Evolutionary conservation across 2,888 invertebrate species (phyloP).

Genomic region (Aethes cnicana): DNA sequence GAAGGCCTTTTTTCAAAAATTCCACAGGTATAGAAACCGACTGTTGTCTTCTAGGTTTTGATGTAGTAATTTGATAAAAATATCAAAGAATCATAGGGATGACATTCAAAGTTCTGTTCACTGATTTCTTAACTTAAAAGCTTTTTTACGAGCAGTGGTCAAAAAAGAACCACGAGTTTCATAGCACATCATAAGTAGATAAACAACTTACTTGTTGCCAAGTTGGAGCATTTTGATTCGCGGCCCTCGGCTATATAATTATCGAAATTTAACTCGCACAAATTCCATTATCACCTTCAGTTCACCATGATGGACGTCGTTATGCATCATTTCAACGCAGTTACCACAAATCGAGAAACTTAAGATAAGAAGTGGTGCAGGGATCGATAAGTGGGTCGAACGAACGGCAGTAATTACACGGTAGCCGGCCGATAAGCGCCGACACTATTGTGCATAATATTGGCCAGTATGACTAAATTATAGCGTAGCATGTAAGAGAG

Average conservation of each 20-base stretch:
- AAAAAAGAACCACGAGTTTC: too few relatives aligned
- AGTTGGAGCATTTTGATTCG: slow-evolving; percentile 53
- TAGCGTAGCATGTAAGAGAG: slow-evolving; percentile 38
- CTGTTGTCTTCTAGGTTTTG: too few relatives aligned
- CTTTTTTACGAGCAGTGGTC: too few relatives aligned
- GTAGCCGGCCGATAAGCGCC: slow-evolving; percentile 66
- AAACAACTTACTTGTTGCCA: slow-evolving; percentile 52
- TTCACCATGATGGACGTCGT: slow-evolving; percentile 51
- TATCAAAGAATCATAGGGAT: too few relatives aligned
- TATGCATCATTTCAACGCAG: slow-evolving; percentile 65
- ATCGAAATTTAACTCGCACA: slow-evolving; percentile 58
- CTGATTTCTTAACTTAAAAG: too few relatives aligned
- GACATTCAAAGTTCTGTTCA: too few relatives aligned
- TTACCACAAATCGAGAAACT: slow-evolving; percentile 67
- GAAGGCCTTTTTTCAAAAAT: too few relatives aligned
- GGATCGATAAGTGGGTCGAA: slow-evolving; percentile 60
- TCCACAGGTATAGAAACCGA: too few relatives aligned
- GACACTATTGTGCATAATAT: slow-evolving; percentile 75
- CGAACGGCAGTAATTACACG: slow-evolving; percentile 67
- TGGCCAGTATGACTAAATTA: slow-evolving; percentile 73
- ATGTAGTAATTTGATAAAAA: too few relatives aligned
- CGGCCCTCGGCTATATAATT: slow-evolving; percentile 47
- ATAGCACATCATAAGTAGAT: background rate
- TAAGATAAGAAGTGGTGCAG: slow-evolving; percentile 55
- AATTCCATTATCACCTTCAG: slow-evolving; percentile 53